phyloP scores from a whole-genome alignment of 2,888 invertebrate species.

The Leucoptera coffeella region DNA sequence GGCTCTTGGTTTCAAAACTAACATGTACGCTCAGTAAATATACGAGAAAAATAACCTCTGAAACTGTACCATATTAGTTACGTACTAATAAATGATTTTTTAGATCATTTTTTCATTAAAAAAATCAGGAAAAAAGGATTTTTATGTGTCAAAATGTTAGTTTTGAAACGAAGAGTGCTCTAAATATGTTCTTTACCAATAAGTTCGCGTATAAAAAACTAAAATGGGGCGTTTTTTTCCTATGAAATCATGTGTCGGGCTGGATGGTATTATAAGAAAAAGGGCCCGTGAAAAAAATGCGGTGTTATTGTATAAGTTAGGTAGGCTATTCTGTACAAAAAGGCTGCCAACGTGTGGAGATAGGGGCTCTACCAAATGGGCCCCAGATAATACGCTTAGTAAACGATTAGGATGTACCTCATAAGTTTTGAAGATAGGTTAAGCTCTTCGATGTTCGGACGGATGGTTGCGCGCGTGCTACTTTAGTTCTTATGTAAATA shows the following conservation, averaged over 20 bases:
- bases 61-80: no score
- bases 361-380: conserved; percentile 34
- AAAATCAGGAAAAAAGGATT: no score
- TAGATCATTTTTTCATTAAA: no score
- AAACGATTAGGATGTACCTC: conserved; percentile 10
- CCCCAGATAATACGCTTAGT: conserved; percentile 48
- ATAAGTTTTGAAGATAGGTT: background rate
- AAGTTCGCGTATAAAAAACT: no score
- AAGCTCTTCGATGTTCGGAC: background rate
- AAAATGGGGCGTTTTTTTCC: conserved; percentile 18
- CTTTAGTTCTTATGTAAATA: background rate
- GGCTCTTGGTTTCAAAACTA: no score
- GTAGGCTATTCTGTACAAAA: conserved; percentile 28
- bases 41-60: no score
- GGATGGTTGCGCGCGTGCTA: background rate
- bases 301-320: background rate
- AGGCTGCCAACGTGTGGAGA: conserved; percentile 40
- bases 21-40: no score
- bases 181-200: no score
- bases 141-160: no score
- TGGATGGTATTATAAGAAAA: conserved; percentile 16
- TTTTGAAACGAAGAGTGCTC: conserved; percentile 14
- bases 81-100: no score
- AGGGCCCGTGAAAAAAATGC: conserved; percentile 20
- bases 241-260: no score